Conservation (phyloP, 2,888 invertebrate genomes). For the Ceraclea dissimilis region DNA sequence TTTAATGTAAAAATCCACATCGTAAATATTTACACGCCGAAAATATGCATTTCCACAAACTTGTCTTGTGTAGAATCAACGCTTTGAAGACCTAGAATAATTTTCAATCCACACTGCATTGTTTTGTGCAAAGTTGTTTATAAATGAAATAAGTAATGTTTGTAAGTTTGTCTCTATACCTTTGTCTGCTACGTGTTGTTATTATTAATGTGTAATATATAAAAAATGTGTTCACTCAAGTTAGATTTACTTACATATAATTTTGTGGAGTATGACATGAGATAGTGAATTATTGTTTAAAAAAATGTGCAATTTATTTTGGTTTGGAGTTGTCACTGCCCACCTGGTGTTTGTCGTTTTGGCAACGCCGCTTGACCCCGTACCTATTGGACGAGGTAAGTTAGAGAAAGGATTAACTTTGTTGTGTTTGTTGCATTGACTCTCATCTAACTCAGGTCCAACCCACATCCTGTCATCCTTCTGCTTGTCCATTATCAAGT, state of each 20-base stretch:
- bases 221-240: constrained; percentile 19
- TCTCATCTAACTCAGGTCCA: constrained; percentile 1
- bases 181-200: constrained; percentile 9
- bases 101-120: constrained; percentile 8
- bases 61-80: constrained; percentile 13
- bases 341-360: constrained; percentile 18
- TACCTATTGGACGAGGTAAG: constrained; percentile 24
- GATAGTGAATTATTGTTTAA: constrained; percentile 20
- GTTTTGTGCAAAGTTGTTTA: constrained; percentile 15
- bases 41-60: constrained; percentile 14
- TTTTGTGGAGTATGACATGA: constrained; percentile 18
- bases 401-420: constrained; percentile 18
- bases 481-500: no score
- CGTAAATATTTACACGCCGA: neutral
- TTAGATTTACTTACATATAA: constrained; percentile 5
- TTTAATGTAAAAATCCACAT: neutral
- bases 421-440: no score
- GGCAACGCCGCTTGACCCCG: constrained; percentile 24
- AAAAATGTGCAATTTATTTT: constrained; percentile 22
- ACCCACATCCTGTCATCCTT: neutral
- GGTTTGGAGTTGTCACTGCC: constrained; percentile 20
- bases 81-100: constrained; percentile 19
- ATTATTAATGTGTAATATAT: constrained; percentile 6
- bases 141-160: constrained; percentile 17
- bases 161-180: constrained; percentile 15